Evolutionary conservation across 2,797 vertebrate species (phyloP), one percentile per base, ranked within the genome.

Genomic region (Lindbergichthys nudifrons): DNA sequence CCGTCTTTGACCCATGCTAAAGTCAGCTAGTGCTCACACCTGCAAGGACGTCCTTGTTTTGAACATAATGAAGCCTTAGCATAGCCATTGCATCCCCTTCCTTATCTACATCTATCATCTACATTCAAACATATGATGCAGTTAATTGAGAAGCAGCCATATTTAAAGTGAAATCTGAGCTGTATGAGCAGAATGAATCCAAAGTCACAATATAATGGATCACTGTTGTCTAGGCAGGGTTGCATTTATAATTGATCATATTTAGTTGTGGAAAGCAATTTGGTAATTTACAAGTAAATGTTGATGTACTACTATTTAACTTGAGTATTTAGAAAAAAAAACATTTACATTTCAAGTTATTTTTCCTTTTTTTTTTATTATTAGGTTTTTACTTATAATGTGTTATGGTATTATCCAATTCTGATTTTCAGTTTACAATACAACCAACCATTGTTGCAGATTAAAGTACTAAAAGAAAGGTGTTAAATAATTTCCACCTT

Each of bases 1-100:
- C 80, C 14, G 53, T 52, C 36, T 66, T 66, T 90, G 83, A 87
- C 84, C 85, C 79, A 48, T 53, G 86, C 77, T 82, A 83, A 79
- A 75, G 80, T 82, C 80, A 47, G 80, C 78, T 36, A 53, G 30
- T 46, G 76, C 42, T 66, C 61, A 41, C 61, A 73, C 65, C 65
- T 77, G 79, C 86, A 89, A 88, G 88, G 88, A 50, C 89, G 77
- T 77, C 72, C 65, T 41, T n/a, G 41, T 47, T 70, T n/a, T 57
- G 14, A 21, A 16, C 54, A 19, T 5, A 18, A 36, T 57, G 48
- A 16, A 50, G 61, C 12, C 45, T 50, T 36, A 23, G 46, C 18
- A 0, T 45, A 1, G 41, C 13, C 23, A 7, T 1, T 26, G 23
- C 10, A 7, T 14, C 5, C 43, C 3, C 18, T 1, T 12, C 36